Base-by-base conservation (phyloP, 2,113 vertebrate species). In the Oncorhynchus masou region DNA sequence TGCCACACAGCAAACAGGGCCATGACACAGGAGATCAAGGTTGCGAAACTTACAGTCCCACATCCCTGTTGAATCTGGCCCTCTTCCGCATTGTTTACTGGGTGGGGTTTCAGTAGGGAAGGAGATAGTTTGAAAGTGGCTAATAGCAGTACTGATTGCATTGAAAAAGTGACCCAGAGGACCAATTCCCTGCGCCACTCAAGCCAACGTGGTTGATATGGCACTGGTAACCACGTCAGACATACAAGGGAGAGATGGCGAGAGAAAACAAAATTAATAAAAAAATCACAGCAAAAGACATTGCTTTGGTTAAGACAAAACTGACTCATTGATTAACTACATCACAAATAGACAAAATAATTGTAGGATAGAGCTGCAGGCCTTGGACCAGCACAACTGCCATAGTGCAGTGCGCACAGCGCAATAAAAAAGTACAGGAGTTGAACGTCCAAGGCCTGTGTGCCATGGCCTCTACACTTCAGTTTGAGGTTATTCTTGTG, bases 401-500 rank as follows among this genome's bases (percentile, higher is more conserved):
- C 80, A 92, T 91, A 94, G 92, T 94, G 92, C 92, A 94, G 76
- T 91, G 91, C 92, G 91, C 92, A 91, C 91, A 94, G 92, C 94
- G 93, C 93, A 84, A 83, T 89, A 90, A 85, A 88, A 88, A 85
- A 71, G 60, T 88, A 93, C 85, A 89, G 88, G 92, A 91, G 90
- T 78, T 82, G 82, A 86, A 66, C 67, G 72, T 75, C 85, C 78
- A 79, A 84, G 80, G 88, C 85, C 88, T 22, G 69, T 89, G 86
- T 87, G 88, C 87, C 84, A 88, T 83, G 83, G 86, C 89, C 86
- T 89, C 80, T 80, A 88, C 84, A 81, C 88, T 84, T 88, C 78
- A 71, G 74, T 81, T 86, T 68, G 88, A 89, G 88, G 88, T 88
- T 82, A 82, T 57, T 79, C 76, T 82, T 84, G 82, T 81, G 71